These are phyloP conservation scores for Drosophila teissieri DNA, from an alignment of 1,140 invertebrate species.

Conservation along the genomic window DNA sequence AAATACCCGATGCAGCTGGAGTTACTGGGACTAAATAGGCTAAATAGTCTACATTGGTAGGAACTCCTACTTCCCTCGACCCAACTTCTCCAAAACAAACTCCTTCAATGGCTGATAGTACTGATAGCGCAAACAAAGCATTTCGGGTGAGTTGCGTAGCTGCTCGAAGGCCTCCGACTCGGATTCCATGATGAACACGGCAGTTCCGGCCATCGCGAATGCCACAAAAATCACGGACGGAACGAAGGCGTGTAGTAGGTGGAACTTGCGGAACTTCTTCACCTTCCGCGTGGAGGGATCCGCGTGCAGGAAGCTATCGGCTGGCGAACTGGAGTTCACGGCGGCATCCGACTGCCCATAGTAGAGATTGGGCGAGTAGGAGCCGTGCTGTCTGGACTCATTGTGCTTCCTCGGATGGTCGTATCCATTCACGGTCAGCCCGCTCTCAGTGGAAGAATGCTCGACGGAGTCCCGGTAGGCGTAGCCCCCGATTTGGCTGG, in stretches of 20 bases:
- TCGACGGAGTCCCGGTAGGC: conserved; percentile 90
- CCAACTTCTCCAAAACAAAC: conserved; percentile 86
- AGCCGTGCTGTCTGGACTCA: conserved; percentile 82
- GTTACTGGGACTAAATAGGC: conserved; percentile 16
- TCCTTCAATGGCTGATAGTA: conserved; percentile 94
- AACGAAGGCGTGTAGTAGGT: conserved; percentile 89
- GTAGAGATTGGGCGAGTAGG: conserved; percentile 75
- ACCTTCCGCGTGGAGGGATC: conserved; percentile 45
- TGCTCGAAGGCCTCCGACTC: conserved; percentile 89
- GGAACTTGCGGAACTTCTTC: conserved; percentile 85
- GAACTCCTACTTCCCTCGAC: conserved; percentile 50
- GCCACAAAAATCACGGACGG: conserved; percentile 90
- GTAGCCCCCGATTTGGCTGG: conserved; percentile 85
- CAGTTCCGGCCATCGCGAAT: conserved; percentile 87
- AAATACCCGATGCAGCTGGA: conserved; percentile 20
- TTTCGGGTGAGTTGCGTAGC: conserved; percentile 91
- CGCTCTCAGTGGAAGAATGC: conserved; percentile 87
- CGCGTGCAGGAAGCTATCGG: conserved; percentile 40
- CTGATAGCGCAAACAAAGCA: conserved; percentile 90
- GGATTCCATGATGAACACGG: conserved; percentile 90
- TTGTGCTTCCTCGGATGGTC: conserved; percentile 79
- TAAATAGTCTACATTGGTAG: conserved; percentile 9
- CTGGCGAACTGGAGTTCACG: conserved; percentile 54
- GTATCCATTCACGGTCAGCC: conserved; percentile 85
- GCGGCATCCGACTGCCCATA: conserved; percentile 68